Base-by-base conservation (phyloP, 2,888 invertebrate species). In the Pristionchus japonicus region DNA sequence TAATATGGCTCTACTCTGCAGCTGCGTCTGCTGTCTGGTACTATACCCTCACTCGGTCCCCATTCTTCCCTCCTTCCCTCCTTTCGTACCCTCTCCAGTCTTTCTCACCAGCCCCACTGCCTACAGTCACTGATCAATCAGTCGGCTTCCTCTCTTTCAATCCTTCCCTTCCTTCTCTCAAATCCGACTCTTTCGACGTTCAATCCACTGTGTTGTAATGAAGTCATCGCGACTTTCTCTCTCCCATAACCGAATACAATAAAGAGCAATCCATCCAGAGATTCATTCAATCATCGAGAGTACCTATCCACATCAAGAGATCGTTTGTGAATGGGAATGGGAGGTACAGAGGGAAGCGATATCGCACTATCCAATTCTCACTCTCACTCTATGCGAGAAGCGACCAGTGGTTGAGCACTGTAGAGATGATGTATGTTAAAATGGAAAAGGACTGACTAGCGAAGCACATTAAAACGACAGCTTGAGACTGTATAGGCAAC, bases 201-300 rank as follows among this genome's bases (percentile, higher is more conserved):
- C 82, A 83, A 83, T 52, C 77, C 82, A 80, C 82, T 34, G 52
- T 83, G 49, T 52, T 77, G 77, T 77, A 77, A 77, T 77, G 37
- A 70, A 70, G 70, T 70, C 64, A 15, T 77, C 40, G 20, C 52
- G 27, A 23, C 43, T 52, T 31, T 20, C 34, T 52, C 52, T 80
- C 31, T 47, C 31, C 52, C 49, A 83, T 34, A 49, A 57, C 82
- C 82, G 82, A 83, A 83, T 83, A 83, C 52, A 57, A 83, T 83
- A 83, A 83, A 83, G 80, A 80, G 43, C 82, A 83, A 83, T 83
- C 82, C 52, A 83, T 52, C 82, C 49, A 52, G 27, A 34, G 82
- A 20, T 47, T 15, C 37, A 20, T 37, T 20, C 20, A 70, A n/a
- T n/a, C 57, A 23, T 57, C 9, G 23, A 9, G 57, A 57, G 57